phyloP scores from a whole-genome alignment of 2,888 invertebrate species.

The Tenthredo distinguenda region DNA sequence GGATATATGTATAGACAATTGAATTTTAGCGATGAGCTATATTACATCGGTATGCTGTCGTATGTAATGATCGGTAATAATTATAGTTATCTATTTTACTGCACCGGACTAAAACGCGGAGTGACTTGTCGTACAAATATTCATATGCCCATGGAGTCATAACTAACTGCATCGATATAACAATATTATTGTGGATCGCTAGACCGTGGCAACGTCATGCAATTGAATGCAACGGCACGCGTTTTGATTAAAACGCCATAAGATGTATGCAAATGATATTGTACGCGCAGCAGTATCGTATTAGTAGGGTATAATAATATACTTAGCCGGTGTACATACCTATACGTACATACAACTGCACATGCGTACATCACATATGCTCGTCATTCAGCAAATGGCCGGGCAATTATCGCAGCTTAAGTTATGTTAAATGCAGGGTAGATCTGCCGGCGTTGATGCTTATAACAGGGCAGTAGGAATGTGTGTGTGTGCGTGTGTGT shows the following conservation, averaged over 20 bases:
- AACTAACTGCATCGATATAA: constrained; percentile 3
- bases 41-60: background rate
- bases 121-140: constrained; percentile 5
- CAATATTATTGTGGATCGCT: constrained; percentile 5
- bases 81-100: background rate
- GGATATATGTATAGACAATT: background rate
- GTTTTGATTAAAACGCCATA: background rate
- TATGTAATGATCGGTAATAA: background rate
- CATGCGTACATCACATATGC: background rate
- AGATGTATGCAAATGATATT: constrained; percentile 15
- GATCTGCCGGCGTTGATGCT: constrained; percentile 64
- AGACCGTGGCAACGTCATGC: background rate
- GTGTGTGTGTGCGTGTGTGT: background rate
- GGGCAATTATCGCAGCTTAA: constrained; percentile 67
- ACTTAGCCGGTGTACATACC: background rate
- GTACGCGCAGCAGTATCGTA: background rate
- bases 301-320: constrained; percentile 21
- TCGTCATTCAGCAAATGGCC: constrained; percentile 56
- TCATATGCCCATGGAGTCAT: background rate
- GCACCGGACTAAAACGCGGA: background rate
- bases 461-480: constrained; percentile 68
- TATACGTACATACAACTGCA: background rate
- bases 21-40: background rate
- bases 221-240: constrained; percentile 3
- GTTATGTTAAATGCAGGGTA: constrained; percentile 70